These are phyloP conservation scores for Scomber japonicus DNA, from an alignment of 2,113 vertebrate genomes.

Conservation along the genomic window DNA sequence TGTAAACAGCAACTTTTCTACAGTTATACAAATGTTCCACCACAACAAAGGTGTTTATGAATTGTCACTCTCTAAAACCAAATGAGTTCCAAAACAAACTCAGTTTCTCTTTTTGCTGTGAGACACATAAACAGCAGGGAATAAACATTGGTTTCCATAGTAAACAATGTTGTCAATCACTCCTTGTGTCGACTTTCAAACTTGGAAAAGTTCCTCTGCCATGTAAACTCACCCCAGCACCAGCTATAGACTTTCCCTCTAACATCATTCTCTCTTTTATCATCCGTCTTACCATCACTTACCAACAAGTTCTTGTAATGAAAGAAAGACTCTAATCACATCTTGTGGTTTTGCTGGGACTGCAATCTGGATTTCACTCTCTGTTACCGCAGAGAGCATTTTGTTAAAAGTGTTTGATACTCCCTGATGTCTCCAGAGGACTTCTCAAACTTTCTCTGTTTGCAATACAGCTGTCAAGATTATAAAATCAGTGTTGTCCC, in stretches of 20 bases:
- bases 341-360: background rate
- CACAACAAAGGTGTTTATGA: slow-evolving; percentile 49
- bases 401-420: slow-evolving; percentile 32
- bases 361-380: slow-evolving; percentile 17
- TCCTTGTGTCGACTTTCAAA: slow-evolving; percentile 37
- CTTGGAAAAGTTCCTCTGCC: slow-evolving; percentile 24
- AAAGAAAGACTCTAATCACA: slow-evolving; percentile 1
- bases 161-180: slow-evolving; percentile 69
- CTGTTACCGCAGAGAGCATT: background rate
- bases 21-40: slow-evolving; percentile 32
- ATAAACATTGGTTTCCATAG: slow-evolving; percentile 51
- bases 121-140: slow-evolving; percentile 48
- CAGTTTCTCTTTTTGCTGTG: slow-evolving; percentile 38
- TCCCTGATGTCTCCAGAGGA: slow-evolving; percentile 12
- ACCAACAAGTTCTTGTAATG: slow-evolving; percentile 29
- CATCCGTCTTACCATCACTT: slow-evolving; percentile 1
- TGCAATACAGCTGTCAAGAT: slow-evolving; percentile 16
- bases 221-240: slow-evolving; percentile 20
- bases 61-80: slow-evolving; percentile 41
- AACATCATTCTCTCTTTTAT: slow-evolving; percentile 30
- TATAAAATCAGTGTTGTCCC: background rate
- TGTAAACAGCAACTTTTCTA: slow-evolving; percentile 38
- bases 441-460: slow-evolving; percentile 1
- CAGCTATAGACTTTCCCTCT: slow-evolving; percentile 16
- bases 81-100: slow-evolving; percentile 55